Base-by-base conservation (phyloP, 37 sponge, comb jelly and placozoan species). In the Cladorhizidae sp. region DNA sequence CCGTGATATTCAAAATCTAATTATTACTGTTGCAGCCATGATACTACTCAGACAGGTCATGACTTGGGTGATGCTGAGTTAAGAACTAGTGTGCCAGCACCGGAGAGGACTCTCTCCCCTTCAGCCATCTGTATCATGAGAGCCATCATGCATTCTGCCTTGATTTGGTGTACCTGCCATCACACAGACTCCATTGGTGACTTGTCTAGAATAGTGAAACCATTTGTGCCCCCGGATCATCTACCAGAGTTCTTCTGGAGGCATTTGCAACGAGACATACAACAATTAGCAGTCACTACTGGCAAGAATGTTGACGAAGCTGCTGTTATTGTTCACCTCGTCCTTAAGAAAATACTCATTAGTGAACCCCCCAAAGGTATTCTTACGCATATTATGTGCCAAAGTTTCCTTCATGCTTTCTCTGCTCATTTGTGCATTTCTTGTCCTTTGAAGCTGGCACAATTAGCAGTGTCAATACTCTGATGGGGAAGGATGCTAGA, bases 11-110 rank as follows among this genome's bases (percentile, higher is more conserved):
- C 61, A 59, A 12, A 59, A 59, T 12, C 12, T 59, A 50, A 2
- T 68, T 56, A 2, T 59, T 20, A 18, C 38, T 33, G 54, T 11
- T 62, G 8, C 54, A 88, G 84, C 29, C 65, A 39, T 55, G 89
- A 89, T 67, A 55, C 41, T 23, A 89, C 89, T 43, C 75, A 83
- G 23, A 67, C 80, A 36, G 89, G 89, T 42, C 73, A 89, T 84
- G 74, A 21, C 40, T 75, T 89, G 31, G 89, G 89, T 35, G 28
- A 32, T 17, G 85, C 85, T 59, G 54, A 74, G 3, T 64, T 29
- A 54, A 79, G 89, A 2, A 75, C 72, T 21, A 38, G 31, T 43
- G 17, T 81, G 11, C 76, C 85, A 21, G 40, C 74, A 21, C 75
- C 85, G 49, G 89, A 89, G 43, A 61, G 89, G 45, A 57, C 33